Base-by-base conservation (phyloP, 2,113 vertebrate genomes). In the Rhea americana region DNA sequence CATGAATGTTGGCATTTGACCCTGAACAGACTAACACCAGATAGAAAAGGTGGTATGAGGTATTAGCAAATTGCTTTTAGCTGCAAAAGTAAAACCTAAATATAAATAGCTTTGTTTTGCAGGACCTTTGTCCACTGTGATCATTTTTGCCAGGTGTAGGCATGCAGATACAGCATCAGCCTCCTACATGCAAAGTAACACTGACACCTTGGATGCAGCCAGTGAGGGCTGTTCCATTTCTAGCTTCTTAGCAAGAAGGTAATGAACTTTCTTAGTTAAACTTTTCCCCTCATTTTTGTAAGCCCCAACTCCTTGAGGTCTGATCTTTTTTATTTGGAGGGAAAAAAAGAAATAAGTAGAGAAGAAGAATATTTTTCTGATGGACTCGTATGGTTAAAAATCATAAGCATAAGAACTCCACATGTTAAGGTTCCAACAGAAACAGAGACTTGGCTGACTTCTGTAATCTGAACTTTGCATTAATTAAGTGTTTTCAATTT, bases 401-500 rank as follows among this genome's bases (percentile, higher is more conserved):
- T 91, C 66, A 94, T 81, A 94, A 89, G 87, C 71, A 92, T 56
- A 86, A 91, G 80, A 96, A 94, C 88, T 90, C 85, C 81, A 62
- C 9, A 7, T 43, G 37, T 26, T 86, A 65, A 88, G 30, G 73
- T 91, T 96, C 96, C 96, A 96, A 96, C 70, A 95, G 93, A 96
- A 96, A 96, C 83, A 96, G 66, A 96, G 88, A 94, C 56, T 96
- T 96, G 94, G 95, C 95, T 95, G 83, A 95, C 90, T 94, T 90
- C 45, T 53, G 70, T 75, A 92, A 93, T 89, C 56, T 94, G 90
- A 96, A 93, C 73, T 95, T 93, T 70, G 67, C 85, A 90, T 93
- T 96, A 96, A 96, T 96, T 96, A 96, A 94, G 83, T 87, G 56
- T 50, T 91, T 94, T 93, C 85, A 95, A 94, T 95, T 93, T 94